Conservation (phyloP, 2,888 invertebrate genomes). For the Patella ulyssiponensis region DNA sequence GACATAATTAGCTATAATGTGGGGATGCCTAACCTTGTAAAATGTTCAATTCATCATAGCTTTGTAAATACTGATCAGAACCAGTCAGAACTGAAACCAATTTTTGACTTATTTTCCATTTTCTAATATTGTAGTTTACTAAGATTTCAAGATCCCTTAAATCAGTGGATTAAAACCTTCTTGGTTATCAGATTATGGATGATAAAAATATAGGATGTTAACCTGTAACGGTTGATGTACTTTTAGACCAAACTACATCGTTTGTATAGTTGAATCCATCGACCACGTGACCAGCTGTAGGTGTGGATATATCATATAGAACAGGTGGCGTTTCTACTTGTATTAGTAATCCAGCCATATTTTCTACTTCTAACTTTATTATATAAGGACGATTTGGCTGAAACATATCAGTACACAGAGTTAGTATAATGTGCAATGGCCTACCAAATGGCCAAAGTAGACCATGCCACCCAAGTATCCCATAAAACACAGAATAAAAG, state of each 20-base stretch:
- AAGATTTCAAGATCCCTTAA: too few species aligned
- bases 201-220: conserved; percentile 6
- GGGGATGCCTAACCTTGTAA: too few species aligned
- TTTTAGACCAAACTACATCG: conserved; percentile 40
- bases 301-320: conserved; percentile 37
- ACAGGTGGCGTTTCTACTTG: conserved; percentile 29
- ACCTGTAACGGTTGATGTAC: conserved; percentile 34
- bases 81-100: too few species aligned
- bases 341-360: conserved; percentile 37
- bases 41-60: too few species aligned
- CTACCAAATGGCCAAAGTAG: too few species aligned
- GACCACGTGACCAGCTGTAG: conserved; percentile 36
- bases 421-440: too few species aligned
- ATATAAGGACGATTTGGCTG: conserved; percentile 30
- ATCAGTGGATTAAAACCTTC: neutral
- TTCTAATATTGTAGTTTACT: too few species aligned
- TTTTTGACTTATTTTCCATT: too few species aligned
- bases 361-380: conserved; percentile 33
- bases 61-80: too few species aligned
- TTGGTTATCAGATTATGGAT: neutral
- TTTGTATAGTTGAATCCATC: conserved; percentile 37
- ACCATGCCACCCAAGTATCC: too few species aligned
- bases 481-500: neutral
- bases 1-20: too few species aligned
- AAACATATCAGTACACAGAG: neutral